Evolutionary conservation across 92 coral and sea anemone species (phyloP), one percentile per base, ranked within the genome.

Genomic region (Ricordea florida): DNA sequence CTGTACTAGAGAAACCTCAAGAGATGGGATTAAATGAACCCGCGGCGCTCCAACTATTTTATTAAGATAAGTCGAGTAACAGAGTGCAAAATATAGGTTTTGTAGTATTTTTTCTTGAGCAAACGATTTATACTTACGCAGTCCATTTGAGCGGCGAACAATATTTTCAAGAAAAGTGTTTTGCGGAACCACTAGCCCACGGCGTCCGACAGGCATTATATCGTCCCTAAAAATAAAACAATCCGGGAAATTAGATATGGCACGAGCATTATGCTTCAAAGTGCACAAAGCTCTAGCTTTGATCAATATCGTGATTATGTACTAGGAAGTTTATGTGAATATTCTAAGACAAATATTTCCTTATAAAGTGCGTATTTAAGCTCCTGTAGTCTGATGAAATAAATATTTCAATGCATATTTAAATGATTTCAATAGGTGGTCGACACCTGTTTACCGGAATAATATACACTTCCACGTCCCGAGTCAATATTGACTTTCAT

Each of bases 151-250:
- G 21, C 97, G 79, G 53, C 91, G 89, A 31, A 94, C 87, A 44
- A 94, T 92, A 47, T 88, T 94, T 63, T 94, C 98, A 46, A 94
- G 82, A 51, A 94, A 94, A 0, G 97, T 91, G 38, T 94, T 94
- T 30, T 94, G 98, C 6, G 98, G 98, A 3, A 94, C 98, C 13
- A 94, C 98, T 10, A 94, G 79, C 5, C 98, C 98, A 42, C 98
- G 83, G 40, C 97, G 81, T 71, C 98, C 97, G 47, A 82, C 86
- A 24, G 93, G 92, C 92, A 87, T 87, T 14, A 38, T 66, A 42
- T 87, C 97, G 75, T 50, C 57, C 72, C 69, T 62, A 37, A 62
- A 84, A n/a, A n/a, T n/a, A n/a, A n/a, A n/a, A n/a, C n/a, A n/a
- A n/a, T n/a, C n/a, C n/a, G n/a, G n/a, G n/a, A 56, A 37, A 37